Evolutionary conservation across 2,113 vertebrate genomes (phyloP), one percentile per base, ranked within the genome.

Genomic region (Lamprologus speciosus): DNA sequence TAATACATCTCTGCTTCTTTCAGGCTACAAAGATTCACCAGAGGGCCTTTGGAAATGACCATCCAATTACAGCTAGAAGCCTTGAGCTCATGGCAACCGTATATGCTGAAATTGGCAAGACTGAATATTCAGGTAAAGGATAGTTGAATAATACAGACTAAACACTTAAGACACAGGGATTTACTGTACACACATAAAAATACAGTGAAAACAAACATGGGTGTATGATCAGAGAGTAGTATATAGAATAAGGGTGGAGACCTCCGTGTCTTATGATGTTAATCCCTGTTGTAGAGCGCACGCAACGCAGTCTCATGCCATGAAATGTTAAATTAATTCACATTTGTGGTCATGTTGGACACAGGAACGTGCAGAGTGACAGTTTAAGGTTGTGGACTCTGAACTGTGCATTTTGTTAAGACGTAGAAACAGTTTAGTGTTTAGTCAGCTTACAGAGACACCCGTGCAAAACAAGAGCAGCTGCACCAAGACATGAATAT

Each of bases 11-110:
- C 33, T 83, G 23, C 50, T 6, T 83, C 40, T 88, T 80, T 94
- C 90, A 97, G 97, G 96, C 96, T 81, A 95, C 97, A 92, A 97
- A 97, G 95, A 96, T 97, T 87, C 96, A 96, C 89, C 96, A 97
- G 93, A 95, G 95, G 93, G 89, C 96, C 87, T 96, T 97, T 92
- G 97, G 92, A 31, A 96, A 82, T 2, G 96, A 97, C 91, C 96
- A 96, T 86, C 96, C 95, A 57, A 92, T 96, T 37, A 96, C 94
- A 92, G 90, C 93, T 94, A 94, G 94, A 91, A 97, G 96, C 91
- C 96, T 96, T 95, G 96, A 97, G 96, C 93, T 97, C 8, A 94
- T 96, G 91, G 96, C 96, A 80, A 96, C 95, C 9, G 97, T 96
- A 93, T 96, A 96, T 73, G 90, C 94, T 93, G 96, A 96, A 95